Base-by-base conservation (phyloP, 1,140 invertebrate species). In the Lepidurus arcticus region DNA sequence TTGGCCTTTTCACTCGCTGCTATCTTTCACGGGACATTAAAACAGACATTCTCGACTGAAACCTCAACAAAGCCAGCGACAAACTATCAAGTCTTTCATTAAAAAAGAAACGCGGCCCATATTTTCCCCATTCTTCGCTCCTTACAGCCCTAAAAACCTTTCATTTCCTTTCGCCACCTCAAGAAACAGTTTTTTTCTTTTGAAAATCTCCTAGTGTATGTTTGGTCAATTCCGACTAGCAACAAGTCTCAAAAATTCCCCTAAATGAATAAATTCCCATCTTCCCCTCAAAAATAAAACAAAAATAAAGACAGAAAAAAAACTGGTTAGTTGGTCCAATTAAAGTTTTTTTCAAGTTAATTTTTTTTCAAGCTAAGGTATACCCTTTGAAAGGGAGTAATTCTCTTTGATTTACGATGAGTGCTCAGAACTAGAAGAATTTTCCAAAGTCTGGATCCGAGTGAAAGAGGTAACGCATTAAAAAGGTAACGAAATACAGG, bases 401-500 rank as follows among this genome's bases (percentile, higher is more conserved):
- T 65, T 65, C 53, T 65, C 53, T 65, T 21, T 65, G 53, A 65
- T 65, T 65, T 65, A 65, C 53, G 53, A 65, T 65, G 53, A 65
- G 53, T 65, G 53, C 53, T 65, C 53, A 21, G 53, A 65, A 65
- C 53, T 7, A 21, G 21, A 65, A 21, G 21, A 65, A 65, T 7
- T 65, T 9, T 65, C 21, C 53, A 16, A 16, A 65, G 53, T 65
- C 53, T 9, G 21, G 34, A 34, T 34, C 21, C 16, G n/a, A 65
- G 53, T 65, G 53, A 65, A 8, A 65, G 53, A 65, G 53, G 53
- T 65, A 65, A 65, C 75, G 43, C 44, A 53, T 76, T 76, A n/a
- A 76, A 76, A 43, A 44, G 24, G 75, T 42, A 75, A 44, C 75
- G 43, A 45, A 45, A 47, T 76, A 26, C 75, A 44, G 7, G 24